Evolutionary conservation across 2,888 invertebrate species (phyloP), one percentile per base, ranked within the genome.

Genomic region (Drosophila testacea): DNA sequence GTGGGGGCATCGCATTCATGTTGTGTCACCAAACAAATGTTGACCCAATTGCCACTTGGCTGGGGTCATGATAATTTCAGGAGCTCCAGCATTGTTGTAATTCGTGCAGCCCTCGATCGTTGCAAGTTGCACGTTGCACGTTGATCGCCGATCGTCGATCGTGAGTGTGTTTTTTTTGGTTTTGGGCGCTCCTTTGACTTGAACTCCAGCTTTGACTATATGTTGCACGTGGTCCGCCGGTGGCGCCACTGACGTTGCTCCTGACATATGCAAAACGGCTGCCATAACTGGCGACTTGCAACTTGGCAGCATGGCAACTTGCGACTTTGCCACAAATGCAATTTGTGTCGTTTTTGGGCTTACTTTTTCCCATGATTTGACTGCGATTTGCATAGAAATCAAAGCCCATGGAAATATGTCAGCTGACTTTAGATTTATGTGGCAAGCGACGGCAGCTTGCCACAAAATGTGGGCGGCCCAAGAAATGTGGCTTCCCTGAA

Each of bases 61-160:
- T 50, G 81, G 86, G 83, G 83, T 84, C 86, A 84, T 77, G 81
- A 86, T 73, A 84, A 84, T 84, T 85, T 82, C 85, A 79, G 85
- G 85, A 87, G 87, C 87, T 83, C 69, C 81, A 73, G 68, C 78
- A 69, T 71, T 69, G 80, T 85, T 77, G 88, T 88, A 75, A 52
- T 79, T 86, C 87, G 88, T 85, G 81, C 79, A 36, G 28, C 42
- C 56, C 55, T 13, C 75, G 75, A 56, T 27, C 55, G 30, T 30
- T 30, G 22, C 22, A 22, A 22, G 22, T 22, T 22, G 22, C 22
- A 2, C 22, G 22, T 22, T 22, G 3, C 30, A 30, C 30, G 38
- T 38, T 27, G 32, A 13, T 34, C 47, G 47, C 6, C 67, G 74
- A 51, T 38, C 51, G 44, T 44, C 27, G 44, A 27, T 56, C 55